These are phyloP conservation scores for Cataglyphis cursor DNA, from an alignment of 2,888 invertebrate species.

Conservation along the genomic window DNA sequence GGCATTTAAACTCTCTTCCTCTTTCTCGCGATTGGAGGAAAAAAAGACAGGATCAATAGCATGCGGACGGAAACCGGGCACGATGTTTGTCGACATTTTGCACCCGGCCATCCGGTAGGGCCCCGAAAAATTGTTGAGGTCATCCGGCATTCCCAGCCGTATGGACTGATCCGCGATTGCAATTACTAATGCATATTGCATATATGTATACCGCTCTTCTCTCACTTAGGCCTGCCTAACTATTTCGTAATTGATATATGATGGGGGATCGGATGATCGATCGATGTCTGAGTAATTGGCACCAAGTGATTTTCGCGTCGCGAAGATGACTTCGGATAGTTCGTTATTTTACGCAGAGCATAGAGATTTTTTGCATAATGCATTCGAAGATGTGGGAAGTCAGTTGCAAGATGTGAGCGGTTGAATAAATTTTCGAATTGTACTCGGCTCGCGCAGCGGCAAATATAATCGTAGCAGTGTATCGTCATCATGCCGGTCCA, in stretches of 20 bases:
- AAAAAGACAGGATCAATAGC: constrained; percentile 81
- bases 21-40: constrained; percentile 84
- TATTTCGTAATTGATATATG: background rate
- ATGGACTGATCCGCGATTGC: constrained; percentile 38
- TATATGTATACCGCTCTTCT: background rate
- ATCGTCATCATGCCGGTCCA: constrained; percentile 3
- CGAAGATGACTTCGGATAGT: background rate
- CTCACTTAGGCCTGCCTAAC: constrained; percentile 12
- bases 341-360: background rate
- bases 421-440: background rate
- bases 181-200: constrained; percentile 13
- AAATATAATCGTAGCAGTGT: background rate
- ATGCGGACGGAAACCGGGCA: constrained; percentile 72
- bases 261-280: constrained; percentile 1
- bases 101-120: constrained; percentile 70
- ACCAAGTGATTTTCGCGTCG: background rate
- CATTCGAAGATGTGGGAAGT: constrained; percentile 28
- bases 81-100: constrained; percentile 75
- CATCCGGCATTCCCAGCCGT: constrained; percentile 60
- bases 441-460: background rate
- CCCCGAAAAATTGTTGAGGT: constrained; percentile 65
- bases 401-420: background rate
- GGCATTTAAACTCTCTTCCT: constrained; percentile 83
- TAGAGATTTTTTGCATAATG: background rate
- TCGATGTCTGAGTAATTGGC: background rate